A percentile compares a stretch with the other conserved stretches of the same genome.
Evolutionary conservation across 1,140 invertebrate genomes (phyloP).

Genomic region (Euglossa dilemma): DNA sequence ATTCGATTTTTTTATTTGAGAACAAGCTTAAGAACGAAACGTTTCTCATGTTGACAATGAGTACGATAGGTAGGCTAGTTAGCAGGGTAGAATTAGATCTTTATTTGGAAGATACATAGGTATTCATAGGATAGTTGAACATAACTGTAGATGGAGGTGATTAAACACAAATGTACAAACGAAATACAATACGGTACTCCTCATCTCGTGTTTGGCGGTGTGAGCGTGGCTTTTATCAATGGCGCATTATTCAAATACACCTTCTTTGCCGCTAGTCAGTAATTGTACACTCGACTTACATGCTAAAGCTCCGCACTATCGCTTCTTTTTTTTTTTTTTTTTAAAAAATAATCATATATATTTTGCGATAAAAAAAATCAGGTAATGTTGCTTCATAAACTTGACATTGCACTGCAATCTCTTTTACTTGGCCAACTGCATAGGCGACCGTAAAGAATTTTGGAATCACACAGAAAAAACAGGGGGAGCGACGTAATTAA

Average conservation of each 20-base stretch:
- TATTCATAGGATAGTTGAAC: slow-evolving; percentile 70
- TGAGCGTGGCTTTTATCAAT: slow-evolving; percentile 52
- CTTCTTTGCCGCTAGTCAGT: slow-evolving; percentile 52
- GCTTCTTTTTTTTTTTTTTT: slow-evolving; percentile 55
- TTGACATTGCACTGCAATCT: slow-evolving; percentile 65
- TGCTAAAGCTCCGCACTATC: slow-evolving; percentile 66
- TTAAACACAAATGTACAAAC: slow-evolving; percentile 77
- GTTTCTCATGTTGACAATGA: slow-evolving; percentile 26
- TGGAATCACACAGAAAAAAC: slow-evolving; percentile 65
- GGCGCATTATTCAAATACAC: slow-evolving; percentile 40
- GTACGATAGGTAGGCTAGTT: slow-evolving; percentile 51
- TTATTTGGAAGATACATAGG: slow-evolving; percentile 77
- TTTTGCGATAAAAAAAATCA: slow-evolving; percentile 71
- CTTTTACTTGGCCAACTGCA: slow-evolving; percentile 55
- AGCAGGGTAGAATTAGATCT: slow-evolving; percentile 71
- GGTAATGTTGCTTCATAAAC: slow-evolving; percentile 66
- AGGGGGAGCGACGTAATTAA: slow-evolving; percentile 53
- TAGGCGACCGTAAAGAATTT: slow-evolving; percentile 56
- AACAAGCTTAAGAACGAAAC: slow-evolving; percentile 46
- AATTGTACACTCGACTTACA: slow-evolving; percentile 69
- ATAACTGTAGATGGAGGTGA: slow-evolving; percentile 68
- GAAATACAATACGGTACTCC: slow-evolving; percentile 71
- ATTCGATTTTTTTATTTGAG: slow-evolving; percentile 57
- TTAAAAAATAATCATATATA: slow-evolving; percentile 72
- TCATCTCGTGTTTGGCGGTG: slow-evolving; percentile 56